Evolutionary conservation across 2,113 vertebrate species (phyloP).

Genomic region (Nycticryphes semicollaris): DNA sequence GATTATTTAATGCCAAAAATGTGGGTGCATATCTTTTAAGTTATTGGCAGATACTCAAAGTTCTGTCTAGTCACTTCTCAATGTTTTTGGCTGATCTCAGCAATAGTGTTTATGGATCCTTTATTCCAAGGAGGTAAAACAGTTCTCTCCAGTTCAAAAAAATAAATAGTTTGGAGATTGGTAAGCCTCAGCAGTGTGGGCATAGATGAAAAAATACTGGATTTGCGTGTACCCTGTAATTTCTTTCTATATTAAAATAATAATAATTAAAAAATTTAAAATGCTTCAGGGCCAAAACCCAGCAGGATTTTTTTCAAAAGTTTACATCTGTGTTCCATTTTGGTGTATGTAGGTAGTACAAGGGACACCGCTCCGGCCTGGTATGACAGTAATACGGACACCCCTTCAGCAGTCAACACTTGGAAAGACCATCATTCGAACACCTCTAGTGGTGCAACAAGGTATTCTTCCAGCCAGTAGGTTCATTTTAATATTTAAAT

Average conservation of each 20-base stretch:
- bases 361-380: constrained; percentile 87
- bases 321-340: not conserved
- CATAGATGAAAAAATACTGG: not conserved
- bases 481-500: constrained; percentile 49
- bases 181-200: not conserved
- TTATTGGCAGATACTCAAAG: not conserved
- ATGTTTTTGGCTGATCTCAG: not conserved
- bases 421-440: constrained; percentile 90
- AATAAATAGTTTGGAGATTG: not conserved
- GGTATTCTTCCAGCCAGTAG: constrained; percentile 79
- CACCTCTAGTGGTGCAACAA: constrained; percentile 93
- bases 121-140: not conserved
- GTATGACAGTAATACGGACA: constrained; percentile 91
- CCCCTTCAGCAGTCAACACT: constrained; percentile 87
- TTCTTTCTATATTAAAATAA: not conserved
- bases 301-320: not conserved
- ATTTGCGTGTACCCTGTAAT: not conserved
- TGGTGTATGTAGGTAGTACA: constrained; percentile 81
- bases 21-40: not conserved
- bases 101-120: not conserved
- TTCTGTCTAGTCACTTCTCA: not conserved
- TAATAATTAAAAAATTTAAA: not conserved
- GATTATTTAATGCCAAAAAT: not conserved
- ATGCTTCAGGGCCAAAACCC: not conserved
- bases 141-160: not conserved